Evolutionary conservation across 37 sponge, comb jelly and placozoan species (phyloP).

Genomic region (Bolinopsis microptera): DNA sequence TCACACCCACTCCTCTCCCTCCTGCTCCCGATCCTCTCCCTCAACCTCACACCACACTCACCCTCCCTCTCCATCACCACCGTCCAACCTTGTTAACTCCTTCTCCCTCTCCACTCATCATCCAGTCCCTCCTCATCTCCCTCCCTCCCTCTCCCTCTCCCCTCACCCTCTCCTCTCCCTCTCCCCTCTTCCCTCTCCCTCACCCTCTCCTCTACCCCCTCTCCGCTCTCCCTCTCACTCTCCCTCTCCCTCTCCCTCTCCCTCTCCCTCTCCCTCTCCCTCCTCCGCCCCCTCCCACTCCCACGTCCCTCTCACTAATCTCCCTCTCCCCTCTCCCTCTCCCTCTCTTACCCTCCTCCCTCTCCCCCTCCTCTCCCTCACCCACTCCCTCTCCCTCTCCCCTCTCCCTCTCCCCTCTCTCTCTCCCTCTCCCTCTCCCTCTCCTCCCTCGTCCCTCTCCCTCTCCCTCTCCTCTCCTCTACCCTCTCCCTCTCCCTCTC

Average conservation of each 20-base stretch:
- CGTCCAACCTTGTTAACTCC: too few species aligned
- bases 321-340: background rate
- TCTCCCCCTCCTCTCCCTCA: background rate
- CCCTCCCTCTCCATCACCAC: too few species aligned
- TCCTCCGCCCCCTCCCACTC: too few species aligned
- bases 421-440: background rate
- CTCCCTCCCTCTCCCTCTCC: background rate
- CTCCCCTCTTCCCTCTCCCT: background rate
- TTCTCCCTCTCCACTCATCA: background rate
- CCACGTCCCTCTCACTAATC: background rate
- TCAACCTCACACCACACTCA: too few species aligned
- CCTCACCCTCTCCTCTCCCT: too few species aligned
- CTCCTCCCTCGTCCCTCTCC: background rate
- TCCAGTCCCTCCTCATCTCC: background rate
- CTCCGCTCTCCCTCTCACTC: background rate
- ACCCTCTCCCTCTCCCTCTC: too few species aligned
- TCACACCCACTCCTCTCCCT: too few species aligned
- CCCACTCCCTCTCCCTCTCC: background rate
- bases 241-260: background rate
- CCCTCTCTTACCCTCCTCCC: too few species aligned
- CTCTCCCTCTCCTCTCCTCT: too few species aligned
- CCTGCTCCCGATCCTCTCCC: too few species aligned
- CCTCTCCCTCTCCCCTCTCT: background rate
- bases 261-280: background rate
- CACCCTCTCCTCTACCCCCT: background rate